Base-by-base conservation (phyloP, 2,888 invertebrate genomes). In the Diachrysia chrysitis region DNA sequence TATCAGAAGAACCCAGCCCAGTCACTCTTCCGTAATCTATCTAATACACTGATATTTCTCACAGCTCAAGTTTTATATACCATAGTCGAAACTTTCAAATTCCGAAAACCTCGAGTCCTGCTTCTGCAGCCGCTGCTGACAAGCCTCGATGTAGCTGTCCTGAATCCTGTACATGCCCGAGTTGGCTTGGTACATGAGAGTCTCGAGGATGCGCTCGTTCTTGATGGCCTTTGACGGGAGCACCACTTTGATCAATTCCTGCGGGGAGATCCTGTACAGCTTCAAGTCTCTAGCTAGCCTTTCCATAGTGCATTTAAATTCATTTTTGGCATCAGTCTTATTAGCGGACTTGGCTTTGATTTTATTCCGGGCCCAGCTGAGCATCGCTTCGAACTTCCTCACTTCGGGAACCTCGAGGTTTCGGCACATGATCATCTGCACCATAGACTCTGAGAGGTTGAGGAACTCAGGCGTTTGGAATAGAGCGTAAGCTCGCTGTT, bases 231-330 rank as follows among this genome's bases (percentile, higher is more conserved):
- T 99, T 71, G 98, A 98, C 58, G 98, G 99, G 83, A 99, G 95
- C 71, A 99, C 98, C 86, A 98, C 98, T 95, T 98, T 98, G 77
- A 99, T 98, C 83, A 99, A 96, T 93, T 99, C 98, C 90, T 98
- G 98, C 17, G 98, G 98, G 78, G 98, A 97, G 89, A 99, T 99
- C 89, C 98, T 97, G 87, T 98, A 97, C 71, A 99, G 95, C 92
- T 98, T 98, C 73, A 99, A 96, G 89, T 99, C 99, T 85, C 98
- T 96, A 62, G 98, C 97, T 85, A 99, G 95, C 83, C 99, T 96
- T 89, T 98, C 98, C 99, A 99, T 99, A 83, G 98, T 98, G 92
- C 98, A 98, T 92, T 98, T 98, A 93, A 98, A 98, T 94, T 98
- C 98, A 88, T 98, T 96, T 93, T 97, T 98, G 76, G 97, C 97